These are phyloP conservation scores for Heterotilapia buettikoferi DNA, from an alignment of 2,113 vertebrate genomes.

Conservation along the genomic window DNA sequence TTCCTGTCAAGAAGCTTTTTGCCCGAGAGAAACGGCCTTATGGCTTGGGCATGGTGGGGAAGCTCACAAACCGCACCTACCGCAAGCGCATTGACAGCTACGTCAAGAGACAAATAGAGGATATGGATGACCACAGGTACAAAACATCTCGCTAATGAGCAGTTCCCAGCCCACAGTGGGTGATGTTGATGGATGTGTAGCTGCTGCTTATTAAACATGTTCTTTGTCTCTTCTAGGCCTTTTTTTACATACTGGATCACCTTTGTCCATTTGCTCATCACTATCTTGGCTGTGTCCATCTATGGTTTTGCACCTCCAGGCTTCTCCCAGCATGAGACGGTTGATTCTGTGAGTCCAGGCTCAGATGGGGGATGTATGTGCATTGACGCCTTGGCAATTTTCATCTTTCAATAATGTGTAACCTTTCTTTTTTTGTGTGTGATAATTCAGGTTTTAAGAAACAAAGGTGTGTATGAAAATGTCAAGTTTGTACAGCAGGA, in stretches of 20 bases:
- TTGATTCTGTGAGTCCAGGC: constrained; percentile 89
- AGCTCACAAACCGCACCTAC: constrained; percentile 96
- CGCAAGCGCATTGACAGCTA: constrained; percentile 98
- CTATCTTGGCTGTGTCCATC: constrained; percentile 92
- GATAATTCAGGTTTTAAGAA: constrained; percentile 84
- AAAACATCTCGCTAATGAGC: neutral
- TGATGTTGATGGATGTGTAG: neutral
- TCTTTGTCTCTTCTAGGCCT: constrained; percentile 73
- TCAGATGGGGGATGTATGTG: neutral
- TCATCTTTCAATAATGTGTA: neutral
- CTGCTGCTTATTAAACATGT: neutral
- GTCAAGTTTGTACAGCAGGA: constrained; percentile 98
- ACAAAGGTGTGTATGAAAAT: constrained; percentile 97
- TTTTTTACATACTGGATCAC: constrained; percentile 99
- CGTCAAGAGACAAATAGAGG: constrained; percentile 94
- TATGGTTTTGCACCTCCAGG: constrained; percentile 95
- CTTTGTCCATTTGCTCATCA: constrained; percentile 95
- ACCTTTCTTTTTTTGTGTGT: neutral
- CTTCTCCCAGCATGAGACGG: constrained; percentile 95
- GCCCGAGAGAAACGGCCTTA: constrained; percentile 93
- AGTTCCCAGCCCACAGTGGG: neutral
- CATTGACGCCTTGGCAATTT: neutral
- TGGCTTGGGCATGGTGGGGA: constrained; percentile 94
- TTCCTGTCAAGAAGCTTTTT: constrained; percentile 94
- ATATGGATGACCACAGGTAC: constrained; percentile 98